Percentiles rank a stretch among this genome's conserved stretches.
Evolutionary conservation across 2,113 vertebrate species (phyloP).

Genomic region (Vireo altiloquus): DNA sequence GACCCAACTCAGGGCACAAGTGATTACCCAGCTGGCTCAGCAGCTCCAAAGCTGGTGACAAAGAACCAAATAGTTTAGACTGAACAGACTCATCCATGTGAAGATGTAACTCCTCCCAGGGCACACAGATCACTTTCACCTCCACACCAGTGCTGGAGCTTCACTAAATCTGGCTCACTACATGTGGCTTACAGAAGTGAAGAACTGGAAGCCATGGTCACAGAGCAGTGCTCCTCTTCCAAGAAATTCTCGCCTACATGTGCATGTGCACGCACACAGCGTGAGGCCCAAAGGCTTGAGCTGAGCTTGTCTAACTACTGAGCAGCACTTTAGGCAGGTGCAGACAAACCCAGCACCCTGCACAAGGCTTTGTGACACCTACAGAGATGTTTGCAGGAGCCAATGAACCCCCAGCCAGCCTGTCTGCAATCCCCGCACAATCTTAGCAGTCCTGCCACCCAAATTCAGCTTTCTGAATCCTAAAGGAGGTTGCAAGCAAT

Average conservation of each 20-base stretch:
- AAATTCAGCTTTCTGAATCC: not conserved
- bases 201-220: not conserved
- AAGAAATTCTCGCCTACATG: not conserved
- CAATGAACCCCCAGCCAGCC: rapidly evolving
- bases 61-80: not conserved
- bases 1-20: not conserved
- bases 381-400: not conserved
- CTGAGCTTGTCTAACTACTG: not conserved
- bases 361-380: not conserved
- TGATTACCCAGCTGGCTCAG: not conserved
- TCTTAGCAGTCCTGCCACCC: not conserved
- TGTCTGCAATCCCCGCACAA: not conserved
- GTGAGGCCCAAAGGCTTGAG: not conserved
- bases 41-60: not conserved
- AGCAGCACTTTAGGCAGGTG: not conserved
- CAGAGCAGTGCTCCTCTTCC: not conserved
- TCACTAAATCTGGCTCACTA: not conserved
- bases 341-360: not conserved
- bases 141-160: not conserved
- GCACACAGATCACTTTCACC: not conserved
- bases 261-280: rapidly evolving
- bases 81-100: not conserved
- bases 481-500: not conserved
- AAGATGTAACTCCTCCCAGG: not conserved
- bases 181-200: not conserved